Percentiles rank a stretch among this genome's conserved stretches.
phyloP scores from a whole-genome alignment of 2,797 vertebrate genomes.

The Hydrophis major region DNA sequence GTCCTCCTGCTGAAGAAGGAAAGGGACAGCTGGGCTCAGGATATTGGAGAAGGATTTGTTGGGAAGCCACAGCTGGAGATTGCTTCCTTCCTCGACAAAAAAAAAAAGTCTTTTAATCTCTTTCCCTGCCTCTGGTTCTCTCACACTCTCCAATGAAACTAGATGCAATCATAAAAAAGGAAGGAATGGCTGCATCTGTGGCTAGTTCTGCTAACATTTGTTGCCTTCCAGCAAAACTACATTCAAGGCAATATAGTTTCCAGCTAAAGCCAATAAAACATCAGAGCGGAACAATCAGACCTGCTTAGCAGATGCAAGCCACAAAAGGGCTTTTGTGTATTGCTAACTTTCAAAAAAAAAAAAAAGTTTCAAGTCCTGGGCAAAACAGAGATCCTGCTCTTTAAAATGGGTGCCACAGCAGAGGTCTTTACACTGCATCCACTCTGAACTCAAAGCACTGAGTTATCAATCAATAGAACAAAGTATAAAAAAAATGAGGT shows the following conservation, averaged over 20 bases:
- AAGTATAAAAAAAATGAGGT: background rate
- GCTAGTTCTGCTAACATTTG: background rate
- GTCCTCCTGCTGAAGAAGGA: background rate
- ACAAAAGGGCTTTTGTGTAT: background rate
- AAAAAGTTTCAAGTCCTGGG: background rate
- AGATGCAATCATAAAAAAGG: background rate
- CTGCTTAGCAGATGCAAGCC: background rate
- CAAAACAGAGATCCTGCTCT: background rate
- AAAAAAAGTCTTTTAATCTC: background rate
- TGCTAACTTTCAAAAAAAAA: background rate
- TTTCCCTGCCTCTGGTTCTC: background rate
- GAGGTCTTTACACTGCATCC: background rate
- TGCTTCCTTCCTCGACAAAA: background rate
- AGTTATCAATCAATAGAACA: background rate
- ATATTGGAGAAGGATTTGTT: background rate
- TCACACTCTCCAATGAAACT: background rate
- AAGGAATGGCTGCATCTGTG: background rate
- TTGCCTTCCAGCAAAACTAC: background rate
- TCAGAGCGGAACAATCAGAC: background rate
- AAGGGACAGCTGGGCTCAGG: background rate
- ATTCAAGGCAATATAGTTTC: background rate
- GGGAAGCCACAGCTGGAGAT: too few relatives aligned
- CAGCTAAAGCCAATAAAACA: background rate
- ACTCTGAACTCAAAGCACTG: background rate
- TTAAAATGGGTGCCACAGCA: too few relatives aligned